phyloP scores from a whole-genome alignment of 2,113 vertebrate species.

The Malaclemys terrapin region DNA sequence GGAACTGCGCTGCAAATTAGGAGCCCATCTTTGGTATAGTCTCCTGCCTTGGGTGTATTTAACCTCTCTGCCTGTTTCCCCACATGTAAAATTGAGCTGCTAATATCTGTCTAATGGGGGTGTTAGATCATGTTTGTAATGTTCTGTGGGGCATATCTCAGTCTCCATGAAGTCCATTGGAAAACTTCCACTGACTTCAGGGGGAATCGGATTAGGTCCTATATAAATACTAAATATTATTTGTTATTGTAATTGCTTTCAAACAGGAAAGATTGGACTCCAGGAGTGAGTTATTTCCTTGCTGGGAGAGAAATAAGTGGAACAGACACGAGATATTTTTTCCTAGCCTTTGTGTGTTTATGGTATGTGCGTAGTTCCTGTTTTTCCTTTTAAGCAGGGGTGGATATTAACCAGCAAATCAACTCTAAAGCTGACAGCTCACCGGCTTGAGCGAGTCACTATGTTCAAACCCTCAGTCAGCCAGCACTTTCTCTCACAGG shows the following conservation, averaged over 20 bases:
- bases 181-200: background rate
- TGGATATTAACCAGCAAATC: background rate
- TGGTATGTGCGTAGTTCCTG: background rate
- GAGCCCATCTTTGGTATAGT: background rate
- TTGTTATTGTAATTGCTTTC: background rate
- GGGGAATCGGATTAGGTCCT: background rate
- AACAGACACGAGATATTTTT: fast-evolving
- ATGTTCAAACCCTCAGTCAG: background rate
- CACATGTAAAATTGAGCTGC: background rate
- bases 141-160: fast-evolving
- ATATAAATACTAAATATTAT: background rate
- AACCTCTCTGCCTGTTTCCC: background rate
- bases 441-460: background rate
- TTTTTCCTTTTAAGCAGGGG: background rate
- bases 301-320: background rate
- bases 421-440: background rate
- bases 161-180: background rate
- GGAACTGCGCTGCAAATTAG: fast-evolving
- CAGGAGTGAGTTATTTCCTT: background rate
- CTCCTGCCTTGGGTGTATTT: background rate
- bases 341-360: background rate
- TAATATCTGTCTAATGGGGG: background rate
- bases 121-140: background rate
- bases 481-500: too few species aligned
- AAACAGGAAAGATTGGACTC: background rate